Evolutionary conservation across 2,113 vertebrate genomes (phyloP), one percentile per base, ranked within the genome.

Genomic region (Crypturellus undulatus): DNA sequence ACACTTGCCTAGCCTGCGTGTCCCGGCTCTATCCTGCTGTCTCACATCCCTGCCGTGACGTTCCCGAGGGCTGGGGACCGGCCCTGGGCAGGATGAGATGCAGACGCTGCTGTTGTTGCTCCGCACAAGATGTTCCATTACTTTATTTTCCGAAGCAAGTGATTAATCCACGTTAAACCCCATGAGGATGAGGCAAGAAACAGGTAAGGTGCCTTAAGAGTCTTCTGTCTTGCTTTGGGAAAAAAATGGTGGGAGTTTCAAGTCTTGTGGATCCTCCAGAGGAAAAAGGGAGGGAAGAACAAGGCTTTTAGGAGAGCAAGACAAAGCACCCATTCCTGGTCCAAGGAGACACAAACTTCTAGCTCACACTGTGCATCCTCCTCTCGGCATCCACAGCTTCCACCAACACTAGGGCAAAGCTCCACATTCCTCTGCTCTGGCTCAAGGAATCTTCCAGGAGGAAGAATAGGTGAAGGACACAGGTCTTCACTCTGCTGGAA

Each of bases 11-110:
- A 49, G 47, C 47, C 47, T 10, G 19, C 10, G 20, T 21, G 47
- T 84, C 16, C 8, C 1, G 0, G 38, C 1, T 34, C 34, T 24
- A 1, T 25, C 32, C 30, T 38, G 69, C 1, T 17, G 28, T 16
- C 54, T 30, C 54, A 30, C 28, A 18, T 56, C 54, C 54, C 16
- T 28, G 8, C 28, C 17, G 28, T 16, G 30, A 19, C 28, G 0
- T 2, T 10, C 34, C 21, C 1, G 0, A 32, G 18, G 40, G 60
- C 20, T 59, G 54, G 36, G 49, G 49, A 52, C 19, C 0, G 1
- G 34, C 59, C 3, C 0, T 2, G 34, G 89, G 11, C 0, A 28
- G 60, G 65, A 77, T 58, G 40, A 2, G n/a, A 40, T 49, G 82
- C 0, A 5, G 73, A 30, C 89, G 77, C 1, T 32, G 52, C 11